Base-by-base conservation (phyloP, 2,113 vertebrate species). In the Chlamydotis undulata region DNA sequence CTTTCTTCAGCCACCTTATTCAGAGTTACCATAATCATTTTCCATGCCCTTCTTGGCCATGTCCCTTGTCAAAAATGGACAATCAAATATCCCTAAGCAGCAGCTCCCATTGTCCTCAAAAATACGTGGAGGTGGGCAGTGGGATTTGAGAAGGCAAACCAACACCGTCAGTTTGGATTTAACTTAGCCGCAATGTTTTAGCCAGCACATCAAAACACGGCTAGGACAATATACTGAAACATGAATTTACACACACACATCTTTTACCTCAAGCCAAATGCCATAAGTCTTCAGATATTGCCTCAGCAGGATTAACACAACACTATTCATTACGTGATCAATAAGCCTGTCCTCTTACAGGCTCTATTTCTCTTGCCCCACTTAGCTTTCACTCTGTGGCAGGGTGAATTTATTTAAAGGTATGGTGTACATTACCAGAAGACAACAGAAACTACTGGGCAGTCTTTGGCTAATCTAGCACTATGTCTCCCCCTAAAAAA, bases 311-410 rank as follows among this genome's bases (percentile, higher is more conserved):
- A 83, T 83, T 60, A 94, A 77, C 5, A 2, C 56, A 21, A 81
- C 21, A 12, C 73, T 56, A 60, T 74, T 88, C 63, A 59, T 90
- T 76, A 89, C 4, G 1, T 10, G 73, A 90, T 93, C 92, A 94
- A 90, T 88, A 94, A 93, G 39, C 57, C 64, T 84, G 68, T 69
- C 76, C 26, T 90, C 71, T 77, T 67, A 89, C 19, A 33, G 37
- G 29, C 56, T 83, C 28, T 49, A 69, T 80, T 76, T 59, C 59
- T 63, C 85, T 47, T 74, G 29, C 29, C 56, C 71, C 49, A 71
- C 73, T 93, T 63, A 83, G 52, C 47, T 90, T 70, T 33, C n/a
- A 70, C 37, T 47, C 45, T 19, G 19, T 41, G 45, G n/a, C 50
- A 50, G 19, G 14, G 18, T 24, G 37, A 39, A 63, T 94, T 77